These are phyloP conservation scores for Myiopsitta monachus DNA, from an alignment of 2,113 vertebrate genomes.

Conservation along the genomic window DNA sequence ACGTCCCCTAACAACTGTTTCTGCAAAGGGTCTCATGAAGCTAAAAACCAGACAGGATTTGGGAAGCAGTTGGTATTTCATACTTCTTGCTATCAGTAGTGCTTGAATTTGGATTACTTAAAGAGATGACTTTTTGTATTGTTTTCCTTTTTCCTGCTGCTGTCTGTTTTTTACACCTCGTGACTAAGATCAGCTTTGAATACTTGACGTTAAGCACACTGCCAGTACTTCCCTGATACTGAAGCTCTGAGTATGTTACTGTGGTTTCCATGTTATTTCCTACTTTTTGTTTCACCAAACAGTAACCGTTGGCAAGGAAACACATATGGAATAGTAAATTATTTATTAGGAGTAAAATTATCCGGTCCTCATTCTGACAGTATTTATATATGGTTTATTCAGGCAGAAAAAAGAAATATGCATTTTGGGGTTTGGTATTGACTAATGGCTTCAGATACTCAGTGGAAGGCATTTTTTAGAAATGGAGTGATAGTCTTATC, in stretches of 20 bases:
- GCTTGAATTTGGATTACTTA: not conserved
- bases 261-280: slow-evolving; percentile 3
- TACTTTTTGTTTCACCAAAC: slow-evolving; percentile 45
- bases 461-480: slow-evolving; percentile 37
- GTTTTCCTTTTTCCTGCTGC: not conserved
- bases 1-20: not conserved
- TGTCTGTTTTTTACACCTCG: not conserved
- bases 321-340: slow-evolving; percentile 67
- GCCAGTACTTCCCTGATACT: not conserved
- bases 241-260: not conserved
- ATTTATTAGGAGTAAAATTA: slow-evolving; percentile 64
- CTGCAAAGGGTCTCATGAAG: not conserved
- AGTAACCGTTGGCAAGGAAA: slow-evolving; percentile 49
- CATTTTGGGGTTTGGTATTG: not conserved
- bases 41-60: not conserved
- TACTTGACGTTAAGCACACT: not conserved
- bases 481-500: slow-evolving; percentile 14
- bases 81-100: not conserved
- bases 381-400: slow-evolving; percentile 31
- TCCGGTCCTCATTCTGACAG: slow-evolving; percentile 63
- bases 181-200: not conserved
- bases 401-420: slow-evolving; percentile 44
- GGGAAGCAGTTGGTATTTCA: not conserved
- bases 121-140: not conserved
- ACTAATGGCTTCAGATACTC: slow-evolving; percentile 10